These are phyloP conservation scores for rabbit (Oryctolagus cuniculus) DNA, from an alignment of 2,113 vertebrate genomes.

Conservation along the genomic window DNA sequence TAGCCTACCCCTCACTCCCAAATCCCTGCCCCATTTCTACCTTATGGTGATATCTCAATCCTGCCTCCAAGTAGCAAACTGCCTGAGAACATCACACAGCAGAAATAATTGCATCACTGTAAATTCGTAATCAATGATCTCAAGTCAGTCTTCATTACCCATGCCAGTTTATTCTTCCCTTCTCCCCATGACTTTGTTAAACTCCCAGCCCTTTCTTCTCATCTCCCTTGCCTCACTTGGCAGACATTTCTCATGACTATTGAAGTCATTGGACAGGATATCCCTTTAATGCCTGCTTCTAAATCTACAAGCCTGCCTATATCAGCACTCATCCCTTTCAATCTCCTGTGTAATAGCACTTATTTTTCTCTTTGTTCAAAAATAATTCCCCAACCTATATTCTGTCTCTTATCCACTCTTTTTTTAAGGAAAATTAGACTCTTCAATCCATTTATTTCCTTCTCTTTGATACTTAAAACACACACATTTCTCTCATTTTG, in stretches of 20 bases:
- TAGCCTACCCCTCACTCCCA: not conserved
- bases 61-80: not conserved
- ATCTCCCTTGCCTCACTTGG: not conserved
- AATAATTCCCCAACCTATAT: not conserved
- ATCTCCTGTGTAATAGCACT: not conserved
- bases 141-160: not conserved
- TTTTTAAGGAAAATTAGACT: not conserved
- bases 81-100: not conserved
- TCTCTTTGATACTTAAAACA: constrained; percentile 11
- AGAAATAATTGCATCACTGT: not conserved
- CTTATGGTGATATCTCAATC: not conserved
- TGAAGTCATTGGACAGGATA: not conserved
- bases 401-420: not conserved
- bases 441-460: constrained; percentile 27
- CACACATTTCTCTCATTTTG: not conserved
- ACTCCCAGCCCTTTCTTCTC: not conserved
- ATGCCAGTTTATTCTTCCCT: not conserved
- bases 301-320: not conserved
- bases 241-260: not conserved
- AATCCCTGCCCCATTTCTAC: not conserved
- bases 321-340: not conserved
- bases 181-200: not conserved
- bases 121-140: not conserved
- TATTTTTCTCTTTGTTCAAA: not conserved
- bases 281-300: not conserved